These are phyloP conservation scores for Salvelinus fontinalis DNA, from an alignment of 2,113 vertebrate species.

Conservation along the genomic window DNA sequence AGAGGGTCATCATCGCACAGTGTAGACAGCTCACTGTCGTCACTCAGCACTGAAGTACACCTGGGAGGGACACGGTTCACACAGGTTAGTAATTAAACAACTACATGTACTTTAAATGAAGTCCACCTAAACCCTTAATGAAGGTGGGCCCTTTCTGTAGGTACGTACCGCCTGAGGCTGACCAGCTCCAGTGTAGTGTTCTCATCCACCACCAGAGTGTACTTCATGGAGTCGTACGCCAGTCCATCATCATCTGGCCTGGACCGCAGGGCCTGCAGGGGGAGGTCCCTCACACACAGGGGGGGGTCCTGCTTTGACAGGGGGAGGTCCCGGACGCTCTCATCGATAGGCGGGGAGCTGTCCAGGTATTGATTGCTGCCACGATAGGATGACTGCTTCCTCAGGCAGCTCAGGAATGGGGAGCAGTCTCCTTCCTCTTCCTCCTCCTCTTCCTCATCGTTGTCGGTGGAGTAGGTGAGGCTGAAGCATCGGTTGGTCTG, in stretches of 20 bases:
- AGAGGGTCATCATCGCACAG: constrained; percentile 81
- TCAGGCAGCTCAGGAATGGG: constrained; percentile 65
- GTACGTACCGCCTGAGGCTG: constrained; percentile 82
- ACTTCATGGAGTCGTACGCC: constrained; percentile 97
- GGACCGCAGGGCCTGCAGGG: constrained; percentile 41
- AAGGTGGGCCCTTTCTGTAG: too few species aligned
- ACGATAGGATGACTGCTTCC: constrained; percentile 67
- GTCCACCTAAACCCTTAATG: too few species aligned
- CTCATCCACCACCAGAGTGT: constrained; percentile 97
- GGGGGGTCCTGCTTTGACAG: constrained; percentile 55
- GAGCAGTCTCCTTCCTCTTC: constrained; percentile 51
- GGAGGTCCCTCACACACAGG: constrained; percentile 60
- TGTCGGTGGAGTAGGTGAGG: constrained; percentile 79
- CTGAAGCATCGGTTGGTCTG: constrained; percentile 85
- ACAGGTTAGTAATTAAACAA: too few species aligned
- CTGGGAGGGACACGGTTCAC: constrained; percentile 29
- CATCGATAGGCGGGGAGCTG: constrained; percentile 68
- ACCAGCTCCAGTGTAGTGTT: constrained; percentile 95
- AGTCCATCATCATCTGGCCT: constrained; percentile 76
- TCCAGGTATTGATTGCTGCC: constrained; percentile 67
- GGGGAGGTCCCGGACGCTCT: constrained; percentile 61
- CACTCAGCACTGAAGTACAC: constrained; percentile 89
- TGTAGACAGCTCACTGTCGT: constrained; percentile 84
- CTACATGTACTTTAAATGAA: neutral
- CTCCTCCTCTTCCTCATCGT: constrained; percentile 75